phyloP scores from a whole-genome alignment of 2,888 invertebrate genomes.

The Euplagia quadripunctaria region DNA sequence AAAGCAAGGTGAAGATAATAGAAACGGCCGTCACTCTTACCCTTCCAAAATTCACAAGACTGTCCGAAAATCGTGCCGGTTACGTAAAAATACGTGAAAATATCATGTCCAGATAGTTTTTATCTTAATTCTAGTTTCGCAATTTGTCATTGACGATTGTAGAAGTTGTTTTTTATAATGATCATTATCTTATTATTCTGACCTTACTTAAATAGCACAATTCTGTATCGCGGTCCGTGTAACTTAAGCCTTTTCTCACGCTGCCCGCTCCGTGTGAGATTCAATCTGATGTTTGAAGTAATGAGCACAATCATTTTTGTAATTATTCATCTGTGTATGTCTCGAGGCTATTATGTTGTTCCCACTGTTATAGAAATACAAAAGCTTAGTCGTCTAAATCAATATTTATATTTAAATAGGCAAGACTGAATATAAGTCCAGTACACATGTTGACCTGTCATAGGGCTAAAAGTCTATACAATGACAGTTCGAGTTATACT shows the following conservation, averaged over 20 bases:
- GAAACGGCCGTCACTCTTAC: slow-evolving; percentile 31
- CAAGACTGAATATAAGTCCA: no score
- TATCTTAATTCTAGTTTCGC: slow-evolving; percentile 67
- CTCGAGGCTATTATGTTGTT: slow-evolving; percentile 50
- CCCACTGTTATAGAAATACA: slow-evolving; percentile 32
- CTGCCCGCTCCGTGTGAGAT: slow-evolving; percentile 54
- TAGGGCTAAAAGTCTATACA: no score
- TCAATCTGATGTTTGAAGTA: slow-evolving; percentile 50
- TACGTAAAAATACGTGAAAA: slow-evolving; percentile 67
- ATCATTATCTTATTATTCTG: slow-evolving; percentile 68
- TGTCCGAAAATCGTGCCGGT: slow-evolving; percentile 43
- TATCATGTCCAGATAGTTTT: slow-evolving; percentile 59
- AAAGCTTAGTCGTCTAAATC: slow-evolving; percentile 18
- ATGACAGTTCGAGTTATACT: no score
- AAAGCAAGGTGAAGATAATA: slow-evolving; percentile 15
- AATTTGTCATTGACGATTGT: slow-evolving; percentile 72
- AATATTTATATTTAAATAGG: neutral
- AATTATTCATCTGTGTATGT: slow-evolving; percentile 50
- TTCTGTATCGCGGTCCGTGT: slow-evolving; percentile 58
- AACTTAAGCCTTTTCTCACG: slow-evolving; percentile 67
- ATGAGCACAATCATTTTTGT: slow-evolving; percentile 52
- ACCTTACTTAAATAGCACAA: slow-evolving; percentile 69
- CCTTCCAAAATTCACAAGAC: slow-evolving; percentile 23
- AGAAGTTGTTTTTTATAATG: slow-evolving; percentile 64
- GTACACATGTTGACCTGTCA: no score